phyloP scores from a whole-genome alignment of 2,797 vertebrate genomes.

The Lepilemur septentrionalis region DNA sequence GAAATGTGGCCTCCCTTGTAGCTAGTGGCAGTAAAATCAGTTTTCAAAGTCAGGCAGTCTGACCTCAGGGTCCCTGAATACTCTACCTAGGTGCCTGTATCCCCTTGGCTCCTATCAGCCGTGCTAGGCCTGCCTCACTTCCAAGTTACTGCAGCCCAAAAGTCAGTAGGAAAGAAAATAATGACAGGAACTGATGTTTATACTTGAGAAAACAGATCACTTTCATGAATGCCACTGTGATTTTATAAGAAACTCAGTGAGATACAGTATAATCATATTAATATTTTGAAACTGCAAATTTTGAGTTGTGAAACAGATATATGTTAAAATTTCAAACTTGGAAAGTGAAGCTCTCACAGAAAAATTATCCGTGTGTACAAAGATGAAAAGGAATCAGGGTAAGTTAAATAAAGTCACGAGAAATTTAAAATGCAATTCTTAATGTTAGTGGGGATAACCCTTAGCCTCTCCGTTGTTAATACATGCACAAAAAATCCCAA shows the following conservation, averaged over 20 bases:
- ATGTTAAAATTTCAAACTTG: neutral
- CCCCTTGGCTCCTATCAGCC: neutral
- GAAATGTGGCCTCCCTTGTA: neutral
- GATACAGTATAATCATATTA: neutral
- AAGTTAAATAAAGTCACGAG: neutral
- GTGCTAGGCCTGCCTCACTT: fast-evolving
- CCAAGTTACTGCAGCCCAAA: neutral
- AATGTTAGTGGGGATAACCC: neutral
- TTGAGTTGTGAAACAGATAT: neutral
- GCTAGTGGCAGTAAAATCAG: fast-evolving
- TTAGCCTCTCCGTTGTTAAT: neutral
- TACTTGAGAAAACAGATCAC: neutral
- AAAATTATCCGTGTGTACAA: neutral
- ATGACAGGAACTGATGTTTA: neutral
- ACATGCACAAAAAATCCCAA: too few relatives aligned
- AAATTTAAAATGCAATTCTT: neutral
- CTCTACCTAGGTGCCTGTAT: fast-evolving
- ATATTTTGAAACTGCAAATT: neutral
- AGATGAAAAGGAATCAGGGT: neutral
- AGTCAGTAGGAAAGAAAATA: neutral
- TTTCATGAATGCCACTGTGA: neutral
- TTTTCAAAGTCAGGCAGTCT: neutral
- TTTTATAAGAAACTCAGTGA: neutral
- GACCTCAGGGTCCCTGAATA: neutral
- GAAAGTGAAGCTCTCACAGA: neutral